Base-by-base conservation (phyloP, 2,113 vertebrate species). In the Hymenochirus boettgeri region DNA sequence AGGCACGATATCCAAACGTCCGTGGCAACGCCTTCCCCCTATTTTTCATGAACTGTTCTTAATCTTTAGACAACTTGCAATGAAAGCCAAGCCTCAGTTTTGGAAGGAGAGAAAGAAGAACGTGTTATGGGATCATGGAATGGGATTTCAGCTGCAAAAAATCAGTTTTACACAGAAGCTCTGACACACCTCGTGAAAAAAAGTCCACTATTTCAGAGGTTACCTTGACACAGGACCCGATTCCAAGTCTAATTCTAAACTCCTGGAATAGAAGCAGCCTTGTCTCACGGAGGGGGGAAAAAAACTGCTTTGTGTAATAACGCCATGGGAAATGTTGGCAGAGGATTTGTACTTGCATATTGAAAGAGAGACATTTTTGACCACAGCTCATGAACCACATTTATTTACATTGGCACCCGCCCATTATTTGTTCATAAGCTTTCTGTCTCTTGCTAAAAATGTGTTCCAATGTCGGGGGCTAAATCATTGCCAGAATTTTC, bases 381-480 rank as follows among this genome's bases (percentile, higher is more conserved):
- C 94, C 92, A 72, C 91, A 93, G 88, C 90, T 92, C 91, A 90
- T 88, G 93, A 96, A 94, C 90, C 91, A 53, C 89, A 90, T 90
- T 90, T 95, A 94, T 94, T 97, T 94, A 94, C 88, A 86, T 90
- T 95, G 93, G 93, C 92, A 69, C 78, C 76, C 75, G 74, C 87
- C 90, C 90, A 93, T 91, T 90, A 91, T 93, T 96, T 94, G 91
- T 94, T 94, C 93, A 92, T 89, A 91, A 89, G 90, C 86, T 93
- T 92, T 94, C 93, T 93, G 92, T 94, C 92, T 95, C 90, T n/a
- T 90, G 83, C 85, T 88, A 93, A 92, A n/a, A n/a, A 94, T 88
- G 87, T 82, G 84, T 92, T 93, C 91, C 89, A 95, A 90, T 91
- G 86, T 89, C 79, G 78, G 84, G 84, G 85, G 78, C 79, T 83